These are phyloP conservation scores for Dipodomys ordii DNA, from an alignment of 2,113 vertebrate species.

Conservation along the genomic window DNA sequence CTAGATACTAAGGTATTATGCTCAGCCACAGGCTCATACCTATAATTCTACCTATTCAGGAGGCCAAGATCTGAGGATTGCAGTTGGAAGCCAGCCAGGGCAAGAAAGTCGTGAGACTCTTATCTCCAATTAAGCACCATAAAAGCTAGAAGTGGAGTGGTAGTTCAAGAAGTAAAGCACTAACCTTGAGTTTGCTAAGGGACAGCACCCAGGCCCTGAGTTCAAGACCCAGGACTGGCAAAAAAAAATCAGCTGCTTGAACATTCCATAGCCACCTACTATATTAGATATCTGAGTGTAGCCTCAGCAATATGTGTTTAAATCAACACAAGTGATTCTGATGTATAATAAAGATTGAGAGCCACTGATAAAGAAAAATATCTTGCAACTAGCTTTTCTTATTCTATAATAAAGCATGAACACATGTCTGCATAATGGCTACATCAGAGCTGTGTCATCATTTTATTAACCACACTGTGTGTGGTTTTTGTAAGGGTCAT, in stretches of 20 bases:
- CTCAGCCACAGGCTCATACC: background rate
- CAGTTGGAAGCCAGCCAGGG: too few species aligned
- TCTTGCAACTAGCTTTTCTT: background rate
- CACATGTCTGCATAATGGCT: background rate
- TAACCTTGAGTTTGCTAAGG: too few species aligned
- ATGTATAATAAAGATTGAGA: background rate
- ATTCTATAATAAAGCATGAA: slow-evolving; percentile 31
- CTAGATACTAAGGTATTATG: background rate
- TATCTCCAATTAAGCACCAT: too few species aligned
- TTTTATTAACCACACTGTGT: background rate
- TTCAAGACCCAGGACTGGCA: too few species aligned
- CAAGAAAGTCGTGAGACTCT: too few species aligned
- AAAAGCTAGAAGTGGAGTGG: too few species aligned
- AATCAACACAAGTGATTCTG: background rate
- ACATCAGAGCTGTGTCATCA: background rate
- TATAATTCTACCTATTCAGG: too few species aligned
- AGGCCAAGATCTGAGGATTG: too few species aligned
- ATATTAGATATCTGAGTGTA: background rate
- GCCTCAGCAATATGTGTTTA: slow-evolving; percentile 7
- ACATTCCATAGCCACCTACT: background rate
- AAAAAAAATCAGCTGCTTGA: background rate
- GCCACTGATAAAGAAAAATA: background rate
- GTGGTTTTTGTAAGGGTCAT: background rate
- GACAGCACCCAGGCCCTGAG: too few species aligned
- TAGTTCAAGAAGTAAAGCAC: too few species aligned